Percentiles rank a stretch among this genome's conserved stretches.
These are phyloP conservation scores for Melanotus villosus DNA, from an alignment of 2,888 invertebrate genomes.

Conservation along the genomic window DNA sequence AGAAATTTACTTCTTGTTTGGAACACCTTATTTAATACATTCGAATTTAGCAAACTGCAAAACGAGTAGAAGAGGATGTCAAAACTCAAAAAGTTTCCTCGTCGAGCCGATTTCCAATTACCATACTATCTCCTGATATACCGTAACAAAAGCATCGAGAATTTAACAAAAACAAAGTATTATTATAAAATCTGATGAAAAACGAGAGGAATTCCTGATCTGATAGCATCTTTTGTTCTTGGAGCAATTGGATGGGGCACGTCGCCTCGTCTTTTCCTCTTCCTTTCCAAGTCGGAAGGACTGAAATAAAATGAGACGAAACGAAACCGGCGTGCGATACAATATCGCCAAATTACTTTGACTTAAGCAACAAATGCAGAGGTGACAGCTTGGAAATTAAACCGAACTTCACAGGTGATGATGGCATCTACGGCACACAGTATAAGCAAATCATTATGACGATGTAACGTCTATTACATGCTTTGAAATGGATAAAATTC, in stretches of 20 bases:
- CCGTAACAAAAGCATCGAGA: constrained; percentile 48
- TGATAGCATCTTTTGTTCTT: constrained; percentile 49
- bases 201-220: constrained; percentile 50
- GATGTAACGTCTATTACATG: constrained; percentile 56
- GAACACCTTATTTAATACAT: no score
- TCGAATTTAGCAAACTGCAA: no score
- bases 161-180: constrained; percentile 51
- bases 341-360: constrained; percentile 44
- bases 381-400: constrained; percentile 63
- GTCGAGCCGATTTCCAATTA: constrained; percentile 45
- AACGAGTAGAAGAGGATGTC: constrained; percentile 1
- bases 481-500: constrained; percentile 53
- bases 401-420: constrained; percentile 54
- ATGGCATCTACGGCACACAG: constrained; percentile 55
- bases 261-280: neutral
- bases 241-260: neutral
- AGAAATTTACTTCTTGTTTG: neutral
- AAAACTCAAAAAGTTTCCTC: constrained; percentile 15
- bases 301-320: constrained; percentile 26
- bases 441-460: constrained; percentile 59
- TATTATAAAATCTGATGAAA: constrained; percentile 50
- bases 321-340: constrained; percentile 21
- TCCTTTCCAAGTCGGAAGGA: neutral
- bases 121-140: constrained; percentile 43
- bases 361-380: constrained; percentile 53